These are phyloP conservation scores for Cenopis cana DNA, from an alignment of 2,888 invertebrate species.

Conservation along the genomic window DNA sequence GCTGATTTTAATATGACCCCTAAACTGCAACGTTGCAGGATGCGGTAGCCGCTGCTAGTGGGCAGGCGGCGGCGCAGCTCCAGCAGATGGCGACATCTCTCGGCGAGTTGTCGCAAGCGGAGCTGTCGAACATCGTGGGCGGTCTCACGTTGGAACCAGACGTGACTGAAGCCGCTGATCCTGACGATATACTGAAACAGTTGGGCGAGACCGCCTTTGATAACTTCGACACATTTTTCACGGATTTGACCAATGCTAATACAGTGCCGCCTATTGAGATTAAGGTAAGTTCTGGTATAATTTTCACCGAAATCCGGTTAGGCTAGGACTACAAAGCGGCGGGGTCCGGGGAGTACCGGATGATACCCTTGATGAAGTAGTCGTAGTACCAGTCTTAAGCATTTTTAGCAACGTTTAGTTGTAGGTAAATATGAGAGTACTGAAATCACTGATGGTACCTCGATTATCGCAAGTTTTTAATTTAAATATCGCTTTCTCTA, in stretches of 20 bases:
- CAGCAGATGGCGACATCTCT: conserved; percentile 83
- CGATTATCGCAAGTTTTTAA: no score
- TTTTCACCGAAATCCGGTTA: not conserved
- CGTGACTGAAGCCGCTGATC: conserved; percentile 82
- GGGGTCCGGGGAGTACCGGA: no score
- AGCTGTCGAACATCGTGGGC: conserved; percentile 88
- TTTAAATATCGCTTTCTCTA: no score
- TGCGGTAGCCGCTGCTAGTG: conserved; percentile 85
- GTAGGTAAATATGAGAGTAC: no score
- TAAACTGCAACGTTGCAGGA: conserved; percentile 77
- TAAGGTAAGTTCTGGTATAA: conserved; percentile 81
- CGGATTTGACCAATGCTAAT: conserved; percentile 88
- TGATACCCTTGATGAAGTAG: no score
- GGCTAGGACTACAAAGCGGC: no score
- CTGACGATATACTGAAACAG: conserved; percentile 93
- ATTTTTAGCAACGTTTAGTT: no score
- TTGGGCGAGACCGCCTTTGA: conserved; percentile 94
- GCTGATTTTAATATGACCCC: conserved; percentile 8
- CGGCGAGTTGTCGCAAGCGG: conserved; percentile 90
- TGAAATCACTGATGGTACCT: no score
- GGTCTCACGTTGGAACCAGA: conserved; percentile 83
- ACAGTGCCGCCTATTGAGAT: conserved; percentile 88
- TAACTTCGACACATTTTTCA: conserved; percentile 91
- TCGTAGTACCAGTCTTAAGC: no score
- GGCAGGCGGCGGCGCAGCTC: conserved; percentile 81